phyloP scores from a whole-genome alignment of 2,113 vertebrate species.

The Ceratotherium simum region DNA sequence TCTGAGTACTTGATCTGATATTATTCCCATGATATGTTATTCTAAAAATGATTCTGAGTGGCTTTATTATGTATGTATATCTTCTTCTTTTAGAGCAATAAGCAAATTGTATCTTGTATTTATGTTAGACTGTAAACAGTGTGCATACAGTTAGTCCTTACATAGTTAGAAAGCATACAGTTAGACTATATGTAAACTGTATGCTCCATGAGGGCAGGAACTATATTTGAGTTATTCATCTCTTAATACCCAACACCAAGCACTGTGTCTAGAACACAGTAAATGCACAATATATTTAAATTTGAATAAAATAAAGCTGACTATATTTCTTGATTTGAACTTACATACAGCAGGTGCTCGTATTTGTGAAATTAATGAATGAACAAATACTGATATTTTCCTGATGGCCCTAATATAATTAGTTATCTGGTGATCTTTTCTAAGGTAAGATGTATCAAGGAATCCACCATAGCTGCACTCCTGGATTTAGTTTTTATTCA shows the following conservation, averaged over 20 bases:
- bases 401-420: background rate
- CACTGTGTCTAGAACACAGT: background rate
- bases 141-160: background rate
- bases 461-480: background rate
- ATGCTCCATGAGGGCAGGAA: background rate
- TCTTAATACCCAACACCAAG: background rate
- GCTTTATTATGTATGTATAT: background rate
- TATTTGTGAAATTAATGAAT: background rate
- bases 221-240: background rate
- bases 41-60: background rate
- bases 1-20: background rate
- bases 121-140: background rate
- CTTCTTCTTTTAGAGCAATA: background rate
- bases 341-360: background rate
- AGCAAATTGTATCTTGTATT: background rate
- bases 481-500: background rate
- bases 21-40: background rate
- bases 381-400: background rate
- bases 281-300: background rate
- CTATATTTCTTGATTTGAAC: constrained; percentile 47
- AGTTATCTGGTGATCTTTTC: background rate
- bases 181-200: background rate
- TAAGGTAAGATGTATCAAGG: background rate
- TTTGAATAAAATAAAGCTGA: background rate
- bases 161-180: background rate